These are phyloP conservation scores for Ictidomys tridecemlineatus DNA, from an alignment of 2,113 vertebrate species.

Conservation along the genomic window DNA sequence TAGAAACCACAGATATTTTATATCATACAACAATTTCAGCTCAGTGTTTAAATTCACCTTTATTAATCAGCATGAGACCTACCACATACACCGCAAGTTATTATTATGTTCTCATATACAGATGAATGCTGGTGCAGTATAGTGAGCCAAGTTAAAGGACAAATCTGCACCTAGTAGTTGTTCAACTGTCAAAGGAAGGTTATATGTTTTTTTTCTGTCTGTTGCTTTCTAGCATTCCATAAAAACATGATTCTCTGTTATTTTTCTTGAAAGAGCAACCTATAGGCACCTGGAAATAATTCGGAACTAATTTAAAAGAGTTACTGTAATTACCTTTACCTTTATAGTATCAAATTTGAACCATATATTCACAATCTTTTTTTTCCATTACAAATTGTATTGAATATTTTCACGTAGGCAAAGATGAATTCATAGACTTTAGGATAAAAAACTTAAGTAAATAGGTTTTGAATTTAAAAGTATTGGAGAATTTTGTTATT, in stretches of 20 bases:
- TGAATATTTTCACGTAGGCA: not conserved
- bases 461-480: not conserved
- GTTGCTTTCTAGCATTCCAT: not conserved
- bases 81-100: not conserved
- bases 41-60: not conserved
- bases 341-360: not conserved
- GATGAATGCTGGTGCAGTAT: not conserved
- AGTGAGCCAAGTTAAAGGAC: not conserved
- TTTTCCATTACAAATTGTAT: not conserved
- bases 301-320: slow-evolving; percentile 11
- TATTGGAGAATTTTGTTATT: not conserved
- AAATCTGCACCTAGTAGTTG: not conserved
- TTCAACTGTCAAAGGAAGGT: not conserved
- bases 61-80: not conserved
- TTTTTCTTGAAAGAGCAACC: not conserved
- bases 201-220: not conserved
- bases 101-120: not conserved
- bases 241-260: not conserved
- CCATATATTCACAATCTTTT: not conserved
- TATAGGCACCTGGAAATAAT: not conserved
- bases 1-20: not conserved
- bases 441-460: not conserved
- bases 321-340: not conserved
- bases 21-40: not conserved
- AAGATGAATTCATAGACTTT: not conserved